Evolutionary conservation across 1,140 invertebrate genomes (phyloP).

Genomic region (Trinorchestia longiramus): DNA sequence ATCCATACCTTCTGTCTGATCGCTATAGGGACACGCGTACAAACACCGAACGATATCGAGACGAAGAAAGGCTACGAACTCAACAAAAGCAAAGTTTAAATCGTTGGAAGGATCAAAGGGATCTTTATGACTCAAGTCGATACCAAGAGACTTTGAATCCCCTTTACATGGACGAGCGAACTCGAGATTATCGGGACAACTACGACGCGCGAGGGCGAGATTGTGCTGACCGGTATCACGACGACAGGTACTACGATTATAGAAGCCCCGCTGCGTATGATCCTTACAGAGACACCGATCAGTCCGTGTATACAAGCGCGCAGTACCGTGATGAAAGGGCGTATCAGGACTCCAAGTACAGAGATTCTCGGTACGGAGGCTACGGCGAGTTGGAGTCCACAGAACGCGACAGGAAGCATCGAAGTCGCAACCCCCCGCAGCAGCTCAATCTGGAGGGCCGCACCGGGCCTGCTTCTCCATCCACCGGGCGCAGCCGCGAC

Average conservation of each 20-base stretch:
- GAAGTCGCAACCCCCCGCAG: background rate
- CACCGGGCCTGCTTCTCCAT: background rate
- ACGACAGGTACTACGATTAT: conserved; percentile 41
- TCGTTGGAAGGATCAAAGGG: conserved; percentile 45
- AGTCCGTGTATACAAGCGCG: conserved; percentile 51
- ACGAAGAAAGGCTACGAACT: background rate
- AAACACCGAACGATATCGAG: conserved; percentile 28
- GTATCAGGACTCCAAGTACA: background rate
- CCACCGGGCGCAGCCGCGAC: conserved; percentile 31
- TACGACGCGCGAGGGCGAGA: background rate
- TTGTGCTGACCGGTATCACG: background rate
- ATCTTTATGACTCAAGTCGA: background rate
- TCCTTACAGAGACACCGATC: background rate
- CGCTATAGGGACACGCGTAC: conserved; percentile 31
- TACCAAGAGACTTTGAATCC: conserved; percentile 40
- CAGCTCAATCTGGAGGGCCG: conserved; percentile 17
- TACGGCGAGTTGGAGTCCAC: background rate
- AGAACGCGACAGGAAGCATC: background rate
- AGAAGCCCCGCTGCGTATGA: background rate
- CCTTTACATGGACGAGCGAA: conserved; percentile 12
- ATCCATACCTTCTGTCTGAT: background rate
- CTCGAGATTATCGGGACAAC: background rate
- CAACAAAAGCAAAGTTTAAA: background rate
- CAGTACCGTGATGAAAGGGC: conserved; percentile 57
- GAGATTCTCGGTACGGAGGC: background rate